These are phyloP conservation scores for Scaptomyza parva DNA, from an alignment of 2,888 invertebrate genomes.

Conservation along the genomic window DNA sequence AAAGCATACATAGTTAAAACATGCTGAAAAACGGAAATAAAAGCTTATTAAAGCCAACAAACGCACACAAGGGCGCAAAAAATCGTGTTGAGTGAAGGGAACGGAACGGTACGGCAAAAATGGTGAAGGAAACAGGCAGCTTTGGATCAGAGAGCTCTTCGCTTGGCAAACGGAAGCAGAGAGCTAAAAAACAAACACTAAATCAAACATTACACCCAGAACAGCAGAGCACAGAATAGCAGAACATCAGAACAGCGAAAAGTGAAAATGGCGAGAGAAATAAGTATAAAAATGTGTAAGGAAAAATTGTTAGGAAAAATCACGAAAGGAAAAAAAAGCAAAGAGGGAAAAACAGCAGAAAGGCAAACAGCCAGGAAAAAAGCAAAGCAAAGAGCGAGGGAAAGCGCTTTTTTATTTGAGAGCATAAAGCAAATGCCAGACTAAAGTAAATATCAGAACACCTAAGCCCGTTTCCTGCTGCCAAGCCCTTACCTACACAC, in stretches of 20 bases:
- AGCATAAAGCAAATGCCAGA: slow-evolving; percentile 76
- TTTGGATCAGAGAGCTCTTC: slow-evolving; percentile 49
- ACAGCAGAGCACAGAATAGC: neutral
- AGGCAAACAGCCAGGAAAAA: slow-evolving; percentile 44
- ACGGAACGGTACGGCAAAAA: neutral
- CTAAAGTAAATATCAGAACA: slow-evolving; percentile 68
- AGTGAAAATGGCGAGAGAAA: slow-evolving; percentile 58
- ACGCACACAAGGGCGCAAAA: slow-evolving; percentile 29
- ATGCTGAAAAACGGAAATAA: slow-evolving; percentile 76
- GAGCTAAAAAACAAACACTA: slow-evolving; percentile 74
- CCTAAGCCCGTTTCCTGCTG: slow-evolving; percentile 4
- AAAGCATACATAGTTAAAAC: slow-evolving; percentile 43
- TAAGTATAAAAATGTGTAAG: slow-evolving; percentile 64
- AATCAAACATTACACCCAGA: slow-evolving; percentile 75
- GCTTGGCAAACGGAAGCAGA: slow-evolving; percentile 53
- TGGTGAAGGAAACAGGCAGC: slow-evolving; percentile 3
- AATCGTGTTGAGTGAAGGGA: slow-evolving; percentile 7
- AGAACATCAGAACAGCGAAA: slow-evolving; percentile 36
- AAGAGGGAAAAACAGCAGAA: neutral
- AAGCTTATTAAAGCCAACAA: slow-evolving; percentile 75
- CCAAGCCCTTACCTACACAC: slow-evolving; percentile 5
- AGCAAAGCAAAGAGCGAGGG: slow-evolving; percentile 27
- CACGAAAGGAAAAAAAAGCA: slow-evolving; percentile 16
- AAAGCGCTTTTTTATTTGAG: slow-evolving; percentile 60
- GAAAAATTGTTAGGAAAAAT: slow-evolving; percentile 49